Evolutionary conservation across 1,140 invertebrate species (phyloP).

Genomic region (Drosophila ficusphila): DNA sequence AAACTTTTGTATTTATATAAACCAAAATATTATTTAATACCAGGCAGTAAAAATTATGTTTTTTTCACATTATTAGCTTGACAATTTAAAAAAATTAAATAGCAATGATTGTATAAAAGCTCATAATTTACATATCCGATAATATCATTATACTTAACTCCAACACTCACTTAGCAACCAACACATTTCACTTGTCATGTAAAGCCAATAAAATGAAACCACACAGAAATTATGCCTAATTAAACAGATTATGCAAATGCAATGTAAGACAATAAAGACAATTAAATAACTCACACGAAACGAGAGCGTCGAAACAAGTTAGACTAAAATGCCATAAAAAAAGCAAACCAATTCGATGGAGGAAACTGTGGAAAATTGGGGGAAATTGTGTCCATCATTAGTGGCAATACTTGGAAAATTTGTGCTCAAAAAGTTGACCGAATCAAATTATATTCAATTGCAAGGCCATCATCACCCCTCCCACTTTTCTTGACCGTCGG

Average conservation of each 20-base stretch:
- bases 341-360: not conserved
- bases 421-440: not conserved
- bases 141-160: conserved; percentile 16
- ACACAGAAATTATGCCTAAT: conserved; percentile 54
- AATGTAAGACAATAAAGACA: conserved; percentile 27
- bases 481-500: conserved; percentile 30
- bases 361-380: conserved; percentile 2
- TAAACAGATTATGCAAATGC: conserved; percentile 67
- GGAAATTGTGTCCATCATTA: conserved; percentile 4
- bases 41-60: not conserved
- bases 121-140: conserved; percentile 7
- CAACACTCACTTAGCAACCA: conserved; percentile 32
- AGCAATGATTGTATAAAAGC: not conserved
- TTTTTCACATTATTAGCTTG: not conserved
- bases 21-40: no score
- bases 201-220: conserved; percentile 58
- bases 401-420: conserved; percentile 8
- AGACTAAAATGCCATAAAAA: conserved; percentile 4
- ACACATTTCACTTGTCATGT: conserved; percentile 46
- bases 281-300: conserved; percentile 56
- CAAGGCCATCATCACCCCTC: conserved; percentile 11
- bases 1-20: no score
- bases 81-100: not conserved
- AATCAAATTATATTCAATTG: conserved; percentile 34
- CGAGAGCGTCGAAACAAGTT: conserved; percentile 24